Evolutionary conservation across 2,888 invertebrate genomes (phyloP), one percentile per base, ranked within the genome.

Genomic region (Deilephila porcellus): DNA sequence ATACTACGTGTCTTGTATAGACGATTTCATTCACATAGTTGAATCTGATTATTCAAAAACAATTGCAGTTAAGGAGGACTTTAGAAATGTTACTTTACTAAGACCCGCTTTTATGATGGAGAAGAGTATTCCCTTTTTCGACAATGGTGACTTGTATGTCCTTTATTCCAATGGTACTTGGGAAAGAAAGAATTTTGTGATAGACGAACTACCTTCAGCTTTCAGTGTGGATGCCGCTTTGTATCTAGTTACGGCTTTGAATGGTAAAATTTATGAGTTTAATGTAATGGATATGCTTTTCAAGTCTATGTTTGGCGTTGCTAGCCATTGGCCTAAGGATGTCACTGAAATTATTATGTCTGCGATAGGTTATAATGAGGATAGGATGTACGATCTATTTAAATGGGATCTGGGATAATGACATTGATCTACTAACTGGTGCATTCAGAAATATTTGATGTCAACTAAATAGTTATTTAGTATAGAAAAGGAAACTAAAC

Each of bases 21-120:
- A 89, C 25, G 76, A 74, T 25, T 79, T 85, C 79, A 86, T 89
- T 4, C 84, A 88, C 74, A 88, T 91, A 7, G 75, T 90, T 0
- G 86, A 81, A 76, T 60, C 81, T 2, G 79, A 88, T 76, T 88
- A 90, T 0, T 79, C 74, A 56, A 73, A 83, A 1, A 71, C 82
- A 0, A 79, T 88, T 0, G 87, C 85, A 76, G 82, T 89, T 0
- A 74, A 79, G 3, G 89, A 89, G 59, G 88, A 91, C 8, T 90
- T 91, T 52, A 81, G 71, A 64, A 81, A 88, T 11, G 78, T 92
- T 0, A 86, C 83, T 76, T 73, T 92, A 0, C 5, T 93, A 11
- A 80, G 92, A 73, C 92, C 93, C 4, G 88, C 92, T 0, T 91
- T 91, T 72, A 83, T 91, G 1, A 91, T 92, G 92, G 88, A 91